phyloP scores from a whole-genome alignment of 2,113 vertebrate genomes.

The Aythya baeri region DNA sequence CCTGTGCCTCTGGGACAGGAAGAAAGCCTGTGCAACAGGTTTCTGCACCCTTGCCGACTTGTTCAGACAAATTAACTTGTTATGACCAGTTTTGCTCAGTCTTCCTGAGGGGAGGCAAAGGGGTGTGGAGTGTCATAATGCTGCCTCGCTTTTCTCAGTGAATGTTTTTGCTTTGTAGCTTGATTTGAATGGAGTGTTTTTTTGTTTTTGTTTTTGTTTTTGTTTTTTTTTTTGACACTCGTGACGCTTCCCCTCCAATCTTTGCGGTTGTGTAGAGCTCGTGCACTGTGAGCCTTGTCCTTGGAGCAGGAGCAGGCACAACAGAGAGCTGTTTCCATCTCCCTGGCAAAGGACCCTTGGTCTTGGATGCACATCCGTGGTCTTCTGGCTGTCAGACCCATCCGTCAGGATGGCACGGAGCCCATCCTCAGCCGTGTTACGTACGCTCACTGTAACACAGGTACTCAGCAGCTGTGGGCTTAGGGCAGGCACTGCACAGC shows the following conservation, averaged over 20 bases:
- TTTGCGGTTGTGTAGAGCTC: neutral
- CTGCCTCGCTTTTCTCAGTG: neutral
- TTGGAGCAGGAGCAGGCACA: neutral
- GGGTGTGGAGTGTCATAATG: neutral
- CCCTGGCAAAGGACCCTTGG: neutral
- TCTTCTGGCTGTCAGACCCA: slow-evolving; percentile 30
- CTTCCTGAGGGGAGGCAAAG: neutral
- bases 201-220: neutral
- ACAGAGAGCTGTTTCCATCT: slow-evolving; percentile 31
- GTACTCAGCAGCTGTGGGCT: neutral
- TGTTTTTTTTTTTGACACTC: neutral
- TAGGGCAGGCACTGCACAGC: neutral
- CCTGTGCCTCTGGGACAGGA: slow-evolving; percentile 23
- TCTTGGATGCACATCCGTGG: neutral
- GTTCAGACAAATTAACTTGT: slow-evolving; percentile 43
- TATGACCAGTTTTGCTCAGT: slow-evolving; percentile 16
- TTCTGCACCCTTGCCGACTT: neutral
- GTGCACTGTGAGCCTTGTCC: neutral
- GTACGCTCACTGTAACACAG: neutral
- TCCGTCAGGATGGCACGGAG: neutral
- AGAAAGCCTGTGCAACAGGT: slow-evolving; percentile 68
- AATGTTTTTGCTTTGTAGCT: neutral
- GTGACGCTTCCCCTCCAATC: neutral
- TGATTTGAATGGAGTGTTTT: neutral
- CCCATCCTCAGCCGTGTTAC: neutral